Percentiles rank a stretch among this genome's conserved stretches.
Evolutionary conservation across 2,797 vertebrate species (phyloP).

Genomic region (Melanogrammus aeglefinus): DNA sequence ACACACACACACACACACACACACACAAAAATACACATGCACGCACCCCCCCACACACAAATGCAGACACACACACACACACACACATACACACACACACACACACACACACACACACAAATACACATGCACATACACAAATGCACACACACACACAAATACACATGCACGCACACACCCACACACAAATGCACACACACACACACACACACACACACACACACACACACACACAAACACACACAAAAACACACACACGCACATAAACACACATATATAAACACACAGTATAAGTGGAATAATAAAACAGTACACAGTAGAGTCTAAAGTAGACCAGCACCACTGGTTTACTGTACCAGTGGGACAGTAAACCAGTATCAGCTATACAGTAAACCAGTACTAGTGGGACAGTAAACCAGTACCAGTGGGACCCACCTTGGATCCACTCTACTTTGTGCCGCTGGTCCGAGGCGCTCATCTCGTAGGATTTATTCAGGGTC

Average conservation of each 20-base stretch:
- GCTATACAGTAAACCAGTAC: background rate
- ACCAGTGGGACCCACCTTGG: conserved; percentile 52
- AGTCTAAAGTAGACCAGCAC: too few species aligned
- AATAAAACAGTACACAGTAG: background rate
- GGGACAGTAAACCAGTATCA: background rate
- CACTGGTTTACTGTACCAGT: too few species aligned
- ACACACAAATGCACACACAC: background rate
- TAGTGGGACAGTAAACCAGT: background rate
- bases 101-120: too few species aligned
- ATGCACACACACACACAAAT: conserved; percentile 36
- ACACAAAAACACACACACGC: background rate
- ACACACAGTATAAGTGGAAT: background rate
- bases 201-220: background rate
- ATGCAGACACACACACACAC: too few species aligned
- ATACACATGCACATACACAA: too few species aligned
- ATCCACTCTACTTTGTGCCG: conserved; percentile 78
- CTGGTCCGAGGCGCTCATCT: conserved; percentile 79
- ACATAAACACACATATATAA: too few species aligned
- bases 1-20: too few species aligned
- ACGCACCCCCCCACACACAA: background rate
- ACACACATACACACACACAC: background rate
- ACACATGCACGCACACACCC: background rate
- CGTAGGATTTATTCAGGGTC: conserved; percentile 73
- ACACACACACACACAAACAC: conserved; percentile 8
- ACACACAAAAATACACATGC: conserved; percentile 1